A percentile compares a stretch with the other conserved stretches of the same genome.
Conservation (phyloP, 2,113 vertebrate species). For the Aleadryas rufinucha region DNA sequence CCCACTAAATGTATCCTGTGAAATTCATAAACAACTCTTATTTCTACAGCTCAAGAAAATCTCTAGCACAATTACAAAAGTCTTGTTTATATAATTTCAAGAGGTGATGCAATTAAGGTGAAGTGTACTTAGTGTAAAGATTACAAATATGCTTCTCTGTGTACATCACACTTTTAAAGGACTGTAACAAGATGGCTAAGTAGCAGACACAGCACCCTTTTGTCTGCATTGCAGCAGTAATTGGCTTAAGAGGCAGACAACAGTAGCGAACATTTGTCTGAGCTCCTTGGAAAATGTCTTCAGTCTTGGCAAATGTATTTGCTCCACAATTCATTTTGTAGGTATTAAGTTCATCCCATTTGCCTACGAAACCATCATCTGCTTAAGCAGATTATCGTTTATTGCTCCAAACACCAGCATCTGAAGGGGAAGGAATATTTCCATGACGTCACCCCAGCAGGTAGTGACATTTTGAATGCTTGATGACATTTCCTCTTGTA, state of each 20-base stretch:
- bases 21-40: background rate
- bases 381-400: conserved; percentile 44
- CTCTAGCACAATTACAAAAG: conserved; percentile 28
- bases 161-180: conserved; percentile 45
- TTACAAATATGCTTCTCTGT: conserved; percentile 47
- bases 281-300: conserved; percentile 46
- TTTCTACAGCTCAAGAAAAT: background rate
- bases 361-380: conserved; percentile 38
- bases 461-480: conserved; percentile 71
- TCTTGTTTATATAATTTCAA: conserved; percentile 41
- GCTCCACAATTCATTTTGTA: conserved; percentile 26
- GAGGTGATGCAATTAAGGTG: conserved; percentile 61
- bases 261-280: background rate
- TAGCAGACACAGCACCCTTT: conserved; percentile 49
- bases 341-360: conserved; percentile 8
- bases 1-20: background rate
- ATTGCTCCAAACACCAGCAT: conserved; percentile 11
- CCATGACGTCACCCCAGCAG: conserved; percentile 46
- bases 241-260: conserved; percentile 54
- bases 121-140: conserved; percentile 62
- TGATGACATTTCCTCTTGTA: conserved; percentile 73
- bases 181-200: conserved; percentile 46
- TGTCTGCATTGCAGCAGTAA: conserved; percentile 49
- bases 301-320: conserved; percentile 13
- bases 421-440: conserved; percentile 6